phyloP scores from a whole-genome alignment of 2,113 vertebrate genomes.

The Lampris incognitus region DNA sequence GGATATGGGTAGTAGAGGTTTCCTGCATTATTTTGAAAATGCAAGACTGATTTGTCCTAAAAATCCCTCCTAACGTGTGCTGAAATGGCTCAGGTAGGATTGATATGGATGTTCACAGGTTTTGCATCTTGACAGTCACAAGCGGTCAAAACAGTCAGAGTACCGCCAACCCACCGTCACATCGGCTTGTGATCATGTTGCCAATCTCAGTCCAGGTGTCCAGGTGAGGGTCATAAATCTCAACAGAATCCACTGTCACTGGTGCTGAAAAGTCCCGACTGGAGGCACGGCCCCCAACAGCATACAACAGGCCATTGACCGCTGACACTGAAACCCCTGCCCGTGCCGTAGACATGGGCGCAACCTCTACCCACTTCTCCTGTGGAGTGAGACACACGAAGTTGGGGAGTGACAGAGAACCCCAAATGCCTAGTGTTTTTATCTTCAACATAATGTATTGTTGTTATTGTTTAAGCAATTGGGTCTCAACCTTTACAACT shows the following conservation, averaged over 20 bases:
- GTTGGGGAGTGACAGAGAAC: neutral
- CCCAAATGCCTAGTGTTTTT: no score
- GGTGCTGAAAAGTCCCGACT: constrained; percentile 94
- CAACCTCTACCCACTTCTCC: constrained; percentile 96
- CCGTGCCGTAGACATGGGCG: constrained; percentile 90
- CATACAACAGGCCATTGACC: constrained; percentile 94
- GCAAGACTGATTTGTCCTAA: neutral
- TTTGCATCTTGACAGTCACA: neutral
- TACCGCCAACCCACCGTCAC: constrained; percentile 93
- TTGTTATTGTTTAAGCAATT: no score
- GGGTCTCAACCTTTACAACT: no score
- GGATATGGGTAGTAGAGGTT: no score
- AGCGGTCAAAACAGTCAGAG: constrained; percentile 77
- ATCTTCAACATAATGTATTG: no score
- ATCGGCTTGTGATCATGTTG: constrained; percentile 98
- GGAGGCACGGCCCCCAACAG: constrained; percentile 89
- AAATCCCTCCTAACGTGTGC: neutral
- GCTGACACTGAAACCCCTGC: constrained; percentile 92
- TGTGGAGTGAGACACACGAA: constrained; percentile 59
- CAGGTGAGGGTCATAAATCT: constrained; percentile 95
- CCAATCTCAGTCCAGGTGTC: constrained; percentile 96
- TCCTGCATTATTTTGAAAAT: no score
- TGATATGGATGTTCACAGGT: constrained; percentile 7
- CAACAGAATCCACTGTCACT: constrained; percentile 94
- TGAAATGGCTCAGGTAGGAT: neutral